A percentile compares a stretch with the other conserved stretches of the same genome.
Evolutionary conservation across 2,888 invertebrate genomes (phyloP).

Genomic region (Digitonthophagus gazella): DNA sequence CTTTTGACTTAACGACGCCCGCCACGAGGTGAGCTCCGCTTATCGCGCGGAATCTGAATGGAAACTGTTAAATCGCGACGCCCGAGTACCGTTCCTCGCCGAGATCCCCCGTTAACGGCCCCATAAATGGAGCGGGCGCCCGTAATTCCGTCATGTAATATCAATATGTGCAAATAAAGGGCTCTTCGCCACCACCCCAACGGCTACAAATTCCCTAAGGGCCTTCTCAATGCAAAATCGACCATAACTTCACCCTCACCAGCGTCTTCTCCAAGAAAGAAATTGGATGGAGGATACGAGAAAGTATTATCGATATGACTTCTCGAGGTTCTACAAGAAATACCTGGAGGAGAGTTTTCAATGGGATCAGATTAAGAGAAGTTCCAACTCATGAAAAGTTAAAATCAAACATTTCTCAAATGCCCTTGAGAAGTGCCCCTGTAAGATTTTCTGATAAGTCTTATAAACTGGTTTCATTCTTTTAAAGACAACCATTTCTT

Average conservation of each 20-base stretch:
- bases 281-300: too few species aligned
- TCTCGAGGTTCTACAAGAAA: too few species aligned
- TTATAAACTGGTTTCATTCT: too few species aligned
- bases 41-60: conserved; percentile 40
- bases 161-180: conserved; percentile 32
- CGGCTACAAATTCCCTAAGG: conserved; percentile 10
- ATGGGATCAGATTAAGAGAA: too few species aligned
- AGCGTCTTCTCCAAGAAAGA: not conserved
- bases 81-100: conserved; percentile 36
- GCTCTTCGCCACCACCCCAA: not conserved
- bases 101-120: conserved; percentile 43
- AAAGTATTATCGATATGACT: too few species aligned
- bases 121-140: conserved; percentile 33
- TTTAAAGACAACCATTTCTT: too few species aligned
- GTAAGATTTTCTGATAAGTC: too few species aligned
- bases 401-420: too few species aligned
- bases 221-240: conserved; percentile 3
- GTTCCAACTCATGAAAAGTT: too few species aligned
- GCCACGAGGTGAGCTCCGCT: conserved; percentile 34
- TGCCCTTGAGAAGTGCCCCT: too few species aligned
- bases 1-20: conserved; percentile 46
- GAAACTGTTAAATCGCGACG: conserved; percentile 37
- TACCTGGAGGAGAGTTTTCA: too few species aligned
- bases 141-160: conserved; percentile 30
- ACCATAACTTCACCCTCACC: not conserved